Base-by-base conservation (phyloP, 2,888 invertebrate species). In the Colostygia pectinataria region DNA sequence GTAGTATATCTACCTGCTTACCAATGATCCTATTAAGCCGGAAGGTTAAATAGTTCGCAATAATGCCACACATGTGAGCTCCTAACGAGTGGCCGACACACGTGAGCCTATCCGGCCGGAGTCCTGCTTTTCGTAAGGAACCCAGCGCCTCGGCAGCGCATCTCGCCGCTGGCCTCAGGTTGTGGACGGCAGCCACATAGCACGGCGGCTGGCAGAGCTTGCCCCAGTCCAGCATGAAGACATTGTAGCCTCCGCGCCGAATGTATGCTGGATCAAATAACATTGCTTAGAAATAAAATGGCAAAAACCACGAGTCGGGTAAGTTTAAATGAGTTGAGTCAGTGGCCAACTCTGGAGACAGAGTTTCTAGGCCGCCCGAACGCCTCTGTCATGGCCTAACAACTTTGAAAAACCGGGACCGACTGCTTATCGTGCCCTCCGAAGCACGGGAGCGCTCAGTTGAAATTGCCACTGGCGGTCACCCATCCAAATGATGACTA, bases 21-120 rank as follows among this genome's bases (percentile, higher is more conserved):
- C 93, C 95, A 44, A 95, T 92, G 53, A 95, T 95, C 55, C 94
- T 89, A 67, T 95, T 93, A 63, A 95, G 89, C 20, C 95, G 84
- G 78, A 95, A 95, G 20, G 92, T 91, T 29, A 95, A 83, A 68
- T 92, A 94, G 71, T 94, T 94, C 0, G 95, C 92, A 60, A 95
- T 93, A 50, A 95, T 91, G 6, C 95, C 95, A 63, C 95, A 96
- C 42, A 95, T 81, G 68, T 95, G 95, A 0, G 95, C 94, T 0
- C 95, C 95, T 28, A 94, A 83, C 2, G 94, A 94, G 80, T 95
- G 95, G 0, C 95, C 96, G 1, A 96, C 93, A 72, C 96, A 96
- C 0, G 94, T 94, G 25, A 95, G 92, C 31, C 90, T 83, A 55
- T 92, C 92, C 2, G 94, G 93, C 40, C 92, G 85, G 31, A 94